Evolutionary conservation across 2,113 vertebrate species (phyloP).

Genomic region (Pica pica): DNA sequence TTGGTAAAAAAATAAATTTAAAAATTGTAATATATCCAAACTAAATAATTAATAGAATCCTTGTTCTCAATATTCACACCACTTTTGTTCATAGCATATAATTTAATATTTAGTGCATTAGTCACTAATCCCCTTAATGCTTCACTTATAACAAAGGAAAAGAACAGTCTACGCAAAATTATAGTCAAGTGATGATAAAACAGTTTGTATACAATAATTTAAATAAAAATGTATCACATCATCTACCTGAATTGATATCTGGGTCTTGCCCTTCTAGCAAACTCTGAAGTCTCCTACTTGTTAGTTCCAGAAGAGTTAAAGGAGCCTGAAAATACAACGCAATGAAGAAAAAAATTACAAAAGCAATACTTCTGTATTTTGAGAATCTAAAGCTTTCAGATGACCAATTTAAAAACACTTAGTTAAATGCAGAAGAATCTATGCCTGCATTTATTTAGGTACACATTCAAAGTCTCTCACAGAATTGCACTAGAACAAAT

Average conservation of each 20-base stretch:
- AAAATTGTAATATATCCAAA: not conserved
- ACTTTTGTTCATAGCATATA: not conserved
- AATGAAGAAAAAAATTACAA: not conserved
- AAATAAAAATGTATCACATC: not conserved
- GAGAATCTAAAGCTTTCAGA: not conserved
- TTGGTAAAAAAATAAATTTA: not conserved
- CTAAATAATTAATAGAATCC: not conserved
- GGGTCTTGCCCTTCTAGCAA: slow-evolving; percentile 77
- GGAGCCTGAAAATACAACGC: slow-evolving; percentile 70
- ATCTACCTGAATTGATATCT: slow-evolving; percentile 72
- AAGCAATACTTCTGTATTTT: not conserved
- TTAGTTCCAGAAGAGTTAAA: slow-evolving; percentile 74
- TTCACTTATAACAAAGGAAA: not conserved
- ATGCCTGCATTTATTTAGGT: not conserved
- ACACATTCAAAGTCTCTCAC: not conserved
- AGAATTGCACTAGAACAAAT: not conserved
- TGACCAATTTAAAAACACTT: not conserved
- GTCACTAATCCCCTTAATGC: not conserved
- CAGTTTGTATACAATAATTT: not conserved
- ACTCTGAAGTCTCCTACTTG: slow-evolving; percentile 73
- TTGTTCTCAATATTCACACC: not conserved
- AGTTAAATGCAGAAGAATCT: not conserved
- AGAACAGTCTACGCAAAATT: not conserved
- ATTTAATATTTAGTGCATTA: not conserved
- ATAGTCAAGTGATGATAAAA: not conserved